A percentile compares a stretch with the other conserved stretches of the same genome.
Conservation (phyloP, 2,113 vertebrate genomes). For the Sphaerodactylus townsendi region DNA sequence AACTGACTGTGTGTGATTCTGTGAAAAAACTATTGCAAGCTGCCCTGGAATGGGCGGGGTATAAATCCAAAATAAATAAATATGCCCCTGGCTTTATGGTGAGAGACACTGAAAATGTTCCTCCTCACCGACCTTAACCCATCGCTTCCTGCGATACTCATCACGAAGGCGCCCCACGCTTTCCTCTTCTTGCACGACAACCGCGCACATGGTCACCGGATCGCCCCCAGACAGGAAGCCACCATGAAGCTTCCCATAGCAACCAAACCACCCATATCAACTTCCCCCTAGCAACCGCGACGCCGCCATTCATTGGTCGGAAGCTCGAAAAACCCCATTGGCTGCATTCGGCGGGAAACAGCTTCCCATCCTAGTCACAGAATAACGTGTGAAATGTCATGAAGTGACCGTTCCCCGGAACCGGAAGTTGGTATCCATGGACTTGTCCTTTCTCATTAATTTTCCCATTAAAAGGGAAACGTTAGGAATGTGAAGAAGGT, state of each 20-base stretch:
- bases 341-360: background rate
- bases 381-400: background rate
- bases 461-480: too few species aligned
- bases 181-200: too few species aligned
- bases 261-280: background rate
- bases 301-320: conserved; percentile 34
- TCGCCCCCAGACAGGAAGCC: rapidly evolving
- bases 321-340: background rate
- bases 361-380: rapidly evolving
- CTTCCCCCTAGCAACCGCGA: background rate
- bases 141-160: background rate
- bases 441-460: too few species aligned
- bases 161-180: background rate
- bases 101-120: background rate
- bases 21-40: too few species aligned
- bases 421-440: background rate
- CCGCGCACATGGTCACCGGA: rapidly evolving
- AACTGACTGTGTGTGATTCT: too few species aligned
- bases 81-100: too few species aligned
- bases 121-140: background rate
- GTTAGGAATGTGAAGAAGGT: too few species aligned
- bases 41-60: too few species aligned
- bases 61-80: too few species aligned
- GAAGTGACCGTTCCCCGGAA: background rate
- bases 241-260: background rate